A percentile compares a stretch with the other conserved stretches of the same genome.
phyloP scores from a whole-genome alignment of 1,140 invertebrate genomes.

The Drosophila sucinea region DNA sequence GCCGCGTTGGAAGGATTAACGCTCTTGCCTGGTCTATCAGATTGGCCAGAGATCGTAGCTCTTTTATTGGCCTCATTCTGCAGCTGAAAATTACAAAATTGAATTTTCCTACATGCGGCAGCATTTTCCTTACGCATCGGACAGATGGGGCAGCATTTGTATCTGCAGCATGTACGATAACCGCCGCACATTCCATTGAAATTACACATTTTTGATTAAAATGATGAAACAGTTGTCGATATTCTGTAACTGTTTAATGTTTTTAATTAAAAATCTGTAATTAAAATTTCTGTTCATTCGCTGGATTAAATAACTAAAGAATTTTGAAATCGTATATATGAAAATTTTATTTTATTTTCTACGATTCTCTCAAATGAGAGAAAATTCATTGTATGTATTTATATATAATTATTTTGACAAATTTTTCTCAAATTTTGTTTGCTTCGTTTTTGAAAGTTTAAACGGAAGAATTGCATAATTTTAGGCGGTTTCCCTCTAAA shows the following conservation, averaged over 20 bases:
- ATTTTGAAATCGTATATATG: not conserved
- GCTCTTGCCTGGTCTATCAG: no score
- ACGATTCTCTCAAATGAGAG: not conserved
- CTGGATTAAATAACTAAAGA: not conserved
- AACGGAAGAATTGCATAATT: constrained; percentile 52
- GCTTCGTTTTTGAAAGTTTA: constrained; percentile 16
- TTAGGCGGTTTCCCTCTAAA: constrained; percentile 7
- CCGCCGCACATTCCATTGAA: constrained; percentile 45
- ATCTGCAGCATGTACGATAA: not conserved
- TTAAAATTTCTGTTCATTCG: constrained; percentile 18
- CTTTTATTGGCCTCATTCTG: no score
- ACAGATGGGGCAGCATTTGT: not conserved
- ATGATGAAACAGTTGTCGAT: not conserved
- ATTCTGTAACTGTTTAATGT: not conserved
- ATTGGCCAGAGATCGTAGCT: no score
- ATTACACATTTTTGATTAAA: constrained; percentile 69
- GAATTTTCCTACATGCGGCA: not conserved
- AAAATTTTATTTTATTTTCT: not conserved
- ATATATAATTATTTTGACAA: constrained; percentile 20
- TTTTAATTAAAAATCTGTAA: constrained; percentile 66
- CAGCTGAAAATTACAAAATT: not conserved
- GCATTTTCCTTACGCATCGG: not conserved
- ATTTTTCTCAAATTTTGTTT: constrained; percentile 6
- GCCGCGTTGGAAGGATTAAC: no score
- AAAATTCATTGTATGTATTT: not conserved